Percentiles rank a stretch among this genome's conserved stretches.
Conservation (phyloP, 2,113 vertebrate species). For the Vombatus ursinus region DNA sequence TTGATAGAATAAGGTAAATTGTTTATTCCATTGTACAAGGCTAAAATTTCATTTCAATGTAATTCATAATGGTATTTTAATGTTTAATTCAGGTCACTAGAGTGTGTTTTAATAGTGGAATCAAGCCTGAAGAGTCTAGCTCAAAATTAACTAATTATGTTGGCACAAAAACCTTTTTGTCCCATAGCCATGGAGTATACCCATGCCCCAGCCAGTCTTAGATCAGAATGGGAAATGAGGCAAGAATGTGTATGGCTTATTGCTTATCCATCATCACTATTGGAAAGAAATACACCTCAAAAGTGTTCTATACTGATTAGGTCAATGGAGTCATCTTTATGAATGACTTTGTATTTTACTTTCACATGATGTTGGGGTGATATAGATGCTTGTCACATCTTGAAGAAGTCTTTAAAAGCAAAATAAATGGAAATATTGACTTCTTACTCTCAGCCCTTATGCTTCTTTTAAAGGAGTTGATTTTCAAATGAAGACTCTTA, state of each 20-base stretch:
- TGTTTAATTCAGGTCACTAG: neutral
- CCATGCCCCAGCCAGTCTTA: neutral
- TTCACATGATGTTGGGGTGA: neutral
- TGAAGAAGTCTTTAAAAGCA: constrained; percentile 23
- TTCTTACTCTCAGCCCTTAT: neutral
- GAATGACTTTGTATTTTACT: constrained; percentile 16
- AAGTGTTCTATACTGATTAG: neutral
- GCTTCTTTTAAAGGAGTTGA: constrained; percentile 89
- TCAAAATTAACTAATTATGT: neutral
- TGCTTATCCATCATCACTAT: neutral
- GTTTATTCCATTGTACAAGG: constrained; percentile 9
- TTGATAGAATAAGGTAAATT: neutral
- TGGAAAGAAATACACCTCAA: neutral
- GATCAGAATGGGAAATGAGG: neutral
- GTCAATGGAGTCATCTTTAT: neutral
- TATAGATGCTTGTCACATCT: constrained; percentile 15
- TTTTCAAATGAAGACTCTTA: constrained; percentile 96
- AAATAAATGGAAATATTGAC: too few species aligned
- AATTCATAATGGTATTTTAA: neutral
- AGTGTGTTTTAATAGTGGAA: neutral
- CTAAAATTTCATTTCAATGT: constrained; percentile 16
- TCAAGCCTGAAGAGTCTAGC: neutral
- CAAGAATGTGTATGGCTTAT: neutral
- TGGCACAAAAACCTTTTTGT: neutral
- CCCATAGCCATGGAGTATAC: too few species aligned